Evolutionary conservation across 1,140 invertebrate genomes (phyloP).

Genomic region (Ridgeia piscesae): DNA sequence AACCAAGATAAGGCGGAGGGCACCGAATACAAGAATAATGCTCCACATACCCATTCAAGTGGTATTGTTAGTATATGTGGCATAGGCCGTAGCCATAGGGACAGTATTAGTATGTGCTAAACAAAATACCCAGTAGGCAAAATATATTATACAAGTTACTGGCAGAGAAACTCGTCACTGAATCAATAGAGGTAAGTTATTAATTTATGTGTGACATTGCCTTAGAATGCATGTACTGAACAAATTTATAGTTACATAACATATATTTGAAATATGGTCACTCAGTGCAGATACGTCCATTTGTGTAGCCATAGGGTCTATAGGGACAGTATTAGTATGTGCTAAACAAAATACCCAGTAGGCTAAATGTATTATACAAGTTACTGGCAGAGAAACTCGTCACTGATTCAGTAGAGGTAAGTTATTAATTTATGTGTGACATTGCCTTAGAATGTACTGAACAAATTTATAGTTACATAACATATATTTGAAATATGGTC

Average conservation of each 20-base stretch:
- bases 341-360: neutral
- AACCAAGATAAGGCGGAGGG: neutral
- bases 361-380: neutral
- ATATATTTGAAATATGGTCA: neutral
- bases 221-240: neutral
- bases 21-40: neutral
- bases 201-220: neutral
- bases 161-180: neutral
- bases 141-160: neutral
- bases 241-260: neutral
- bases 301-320: neutral
- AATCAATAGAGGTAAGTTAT: too few species aligned
- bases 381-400: neutral
- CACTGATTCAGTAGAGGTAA: too few species aligned
- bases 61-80: neutral
- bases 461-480: neutral
- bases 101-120: neutral
- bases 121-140: too few species aligned
- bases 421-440: neutral
- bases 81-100: neutral
- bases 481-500: neutral
- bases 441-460: neutral
- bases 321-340: neutral
- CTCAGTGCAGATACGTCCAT: too few species aligned
- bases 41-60: neutral